Evolutionary conservation across 1,140 invertebrate genomes (phyloP).

Genomic region (Lepidurus packardi): DNA sequence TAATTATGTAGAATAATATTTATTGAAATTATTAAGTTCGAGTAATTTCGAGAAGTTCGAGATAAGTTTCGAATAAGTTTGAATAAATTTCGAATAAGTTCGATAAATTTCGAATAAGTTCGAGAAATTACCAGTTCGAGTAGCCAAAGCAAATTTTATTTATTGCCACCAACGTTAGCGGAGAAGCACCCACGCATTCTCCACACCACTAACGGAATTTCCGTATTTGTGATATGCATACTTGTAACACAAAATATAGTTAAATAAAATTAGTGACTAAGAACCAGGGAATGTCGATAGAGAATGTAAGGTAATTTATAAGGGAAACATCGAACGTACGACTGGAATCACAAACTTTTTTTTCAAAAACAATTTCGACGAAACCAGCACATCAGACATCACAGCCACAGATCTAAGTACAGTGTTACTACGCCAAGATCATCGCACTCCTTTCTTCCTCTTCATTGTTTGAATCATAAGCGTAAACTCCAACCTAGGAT

Average conservation of each 20-base stretch:
- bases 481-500: constrained; percentile 36
- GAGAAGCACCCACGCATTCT: background rate
- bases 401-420: constrained; percentile 18
- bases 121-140: background rate
- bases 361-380: background rate
- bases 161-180: background rate
- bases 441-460: constrained; percentile 34
- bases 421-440: background rate
- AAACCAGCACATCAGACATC: background rate
- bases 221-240: background rate
- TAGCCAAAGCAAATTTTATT: background rate
- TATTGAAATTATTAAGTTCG: too few relatives aligned
- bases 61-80: too few relatives aligned
- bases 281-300: background rate
- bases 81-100: too few relatives aligned
- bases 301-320: background rate
- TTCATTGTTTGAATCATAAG: constrained; percentile 36
- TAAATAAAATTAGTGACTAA: constrained; percentile 3
- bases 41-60: too few relatives aligned
- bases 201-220: background rate
- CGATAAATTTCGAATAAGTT: too few relatives aligned
- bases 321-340: too few relatives aligned
- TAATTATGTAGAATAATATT: too few relatives aligned
- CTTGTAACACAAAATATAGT: background rate
- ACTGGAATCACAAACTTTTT: too few relatives aligned